A percentile compares a stretch with the other conserved stretches of the same genome.
Conservation (phyloP, 2,888 invertebrate genomes). For the Tetragonisca angustula region DNA sequence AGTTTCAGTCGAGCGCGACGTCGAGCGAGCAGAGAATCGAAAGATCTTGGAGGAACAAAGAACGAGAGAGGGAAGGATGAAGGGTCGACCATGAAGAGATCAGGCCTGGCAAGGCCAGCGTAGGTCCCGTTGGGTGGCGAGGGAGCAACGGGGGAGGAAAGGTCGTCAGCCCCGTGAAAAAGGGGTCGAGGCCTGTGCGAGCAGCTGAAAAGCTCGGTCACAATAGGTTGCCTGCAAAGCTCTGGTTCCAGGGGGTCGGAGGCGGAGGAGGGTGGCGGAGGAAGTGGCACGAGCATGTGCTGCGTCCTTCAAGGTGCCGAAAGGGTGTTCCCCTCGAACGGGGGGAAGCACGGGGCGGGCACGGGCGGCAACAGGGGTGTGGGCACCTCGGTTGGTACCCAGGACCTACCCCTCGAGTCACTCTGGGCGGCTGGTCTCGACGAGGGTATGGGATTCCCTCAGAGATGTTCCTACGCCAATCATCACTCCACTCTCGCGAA, state of each 20-base stretch:
- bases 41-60: too few species aligned
- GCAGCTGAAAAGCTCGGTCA: slow-evolving; percentile 76
- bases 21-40: not conserved
- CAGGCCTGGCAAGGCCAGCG: slow-evolving; percentile 54
- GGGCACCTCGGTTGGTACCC: slow-evolving; percentile 70
- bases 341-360: slow-evolving; percentile 72
- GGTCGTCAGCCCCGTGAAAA: slow-evolving; percentile 71
- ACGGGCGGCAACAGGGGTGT: slow-evolving; percentile 55
- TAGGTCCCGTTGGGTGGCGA: not conserved
- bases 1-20: too few species aligned
- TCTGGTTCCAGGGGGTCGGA: slow-evolving; percentile 77
- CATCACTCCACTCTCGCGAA: slow-evolving; percentile 70
- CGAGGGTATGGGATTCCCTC: slow-evolving; percentile 82
- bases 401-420: slow-evolving; percentile 81
- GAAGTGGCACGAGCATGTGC: slow-evolving; percentile 79
- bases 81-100: slow-evolving; percentile 60
- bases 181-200: slow-evolving; percentile 74
- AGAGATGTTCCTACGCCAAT: slow-evolving; percentile 79
- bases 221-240: slow-evolving; percentile 82
- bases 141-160: slow-evolving; percentile 39
- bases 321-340: slow-evolving; percentile 79
- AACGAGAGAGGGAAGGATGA: slow-evolving; percentile 60
- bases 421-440: slow-evolving; percentile 83
- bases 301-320: slow-evolving; percentile 82
- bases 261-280: slow-evolving; percentile 71